These are phyloP conservation scores for Suillia variegata DNA, from an alignment of 2,888 invertebrate genomes.

Conservation along the genomic window DNA sequence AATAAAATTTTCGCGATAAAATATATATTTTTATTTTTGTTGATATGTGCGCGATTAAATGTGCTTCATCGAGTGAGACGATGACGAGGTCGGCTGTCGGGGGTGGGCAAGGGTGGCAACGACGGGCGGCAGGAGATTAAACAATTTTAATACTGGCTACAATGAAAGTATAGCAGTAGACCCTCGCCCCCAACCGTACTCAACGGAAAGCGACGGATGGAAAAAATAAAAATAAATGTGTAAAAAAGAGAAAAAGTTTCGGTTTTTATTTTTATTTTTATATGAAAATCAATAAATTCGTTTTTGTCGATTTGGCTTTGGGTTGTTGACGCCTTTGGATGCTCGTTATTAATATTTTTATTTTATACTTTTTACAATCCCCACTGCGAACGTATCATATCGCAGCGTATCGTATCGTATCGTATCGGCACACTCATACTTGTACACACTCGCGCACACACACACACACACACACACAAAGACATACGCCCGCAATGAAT, in stretches of 20 bases:
- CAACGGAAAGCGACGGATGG: constrained; percentile 26
- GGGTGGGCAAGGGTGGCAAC: too few species aligned
- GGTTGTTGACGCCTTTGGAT: constrained; percentile 23
- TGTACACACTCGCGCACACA: too few species aligned
- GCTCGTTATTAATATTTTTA: constrained; percentile 48
- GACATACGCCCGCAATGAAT: too few species aligned
- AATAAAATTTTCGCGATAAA: constrained; percentile 41
- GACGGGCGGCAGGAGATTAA: constrained; percentile 44
- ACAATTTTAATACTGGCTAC: constrained; percentile 50
- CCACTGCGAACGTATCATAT: constrained; percentile 20
- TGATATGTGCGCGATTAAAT: constrained; percentile 49
- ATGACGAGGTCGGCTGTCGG: constrained; percentile 22
- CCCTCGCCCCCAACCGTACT: constrained; percentile 38
- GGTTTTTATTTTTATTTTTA: constrained; percentile 32
- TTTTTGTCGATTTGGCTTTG: constrained; percentile 6
- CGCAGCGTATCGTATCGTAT: constrained; percentile 26
- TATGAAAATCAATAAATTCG: constrained; percentile 53
- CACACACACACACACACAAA: too few species aligned
- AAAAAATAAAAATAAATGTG: constrained; percentile 44
- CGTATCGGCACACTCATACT: too few species aligned
- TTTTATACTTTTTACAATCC: constrained; percentile 30
- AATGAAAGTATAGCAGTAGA: constrained; percentile 40
- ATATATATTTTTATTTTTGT: too few species aligned
- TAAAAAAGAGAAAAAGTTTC: not conserved
- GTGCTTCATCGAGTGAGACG: constrained; percentile 16